Conservation (phyloP, 2,888 invertebrate species). For the Rotaria macrura region DNA sequence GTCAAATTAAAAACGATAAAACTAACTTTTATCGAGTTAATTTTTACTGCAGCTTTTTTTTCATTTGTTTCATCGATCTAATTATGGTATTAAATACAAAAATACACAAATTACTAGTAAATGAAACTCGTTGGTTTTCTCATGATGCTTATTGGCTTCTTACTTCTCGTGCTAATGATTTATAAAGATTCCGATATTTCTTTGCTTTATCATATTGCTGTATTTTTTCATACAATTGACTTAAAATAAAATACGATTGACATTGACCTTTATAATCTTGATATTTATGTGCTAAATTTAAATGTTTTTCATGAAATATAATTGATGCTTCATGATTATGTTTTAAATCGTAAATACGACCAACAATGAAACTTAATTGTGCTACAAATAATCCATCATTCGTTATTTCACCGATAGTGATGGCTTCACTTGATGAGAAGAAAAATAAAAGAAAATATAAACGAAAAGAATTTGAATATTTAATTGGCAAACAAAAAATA, state of each 20-base stretch:
- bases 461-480: neutral
- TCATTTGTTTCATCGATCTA: neutral
- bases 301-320: constrained; percentile 80
- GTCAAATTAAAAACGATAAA: neutral
- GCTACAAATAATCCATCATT: constrained; percentile 88
- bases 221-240: constrained; percentile 17
- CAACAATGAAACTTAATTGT: constrained; percentile 89
- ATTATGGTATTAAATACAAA: neutral
- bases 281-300: constrained; percentile 60
- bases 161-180: neutral
- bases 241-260: constrained; percentile 26
- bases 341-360: constrained; percentile 85
- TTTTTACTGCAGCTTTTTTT: neutral
- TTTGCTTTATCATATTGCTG: neutral
- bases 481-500: no score
- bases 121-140: neutral
- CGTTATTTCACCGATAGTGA: constrained; percentile 76
- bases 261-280: constrained; percentile 53
- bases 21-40: neutral
- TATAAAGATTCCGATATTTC: neutral
- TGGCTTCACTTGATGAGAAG: constrained; percentile 56
- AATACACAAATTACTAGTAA: neutral
- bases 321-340: constrained; percentile 77
- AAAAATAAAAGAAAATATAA: neutral
- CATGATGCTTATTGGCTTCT: neutral